phyloP scores from a whole-genome alignment of 2,888 invertebrate species.

The Calameuta pallipes region DNA sequence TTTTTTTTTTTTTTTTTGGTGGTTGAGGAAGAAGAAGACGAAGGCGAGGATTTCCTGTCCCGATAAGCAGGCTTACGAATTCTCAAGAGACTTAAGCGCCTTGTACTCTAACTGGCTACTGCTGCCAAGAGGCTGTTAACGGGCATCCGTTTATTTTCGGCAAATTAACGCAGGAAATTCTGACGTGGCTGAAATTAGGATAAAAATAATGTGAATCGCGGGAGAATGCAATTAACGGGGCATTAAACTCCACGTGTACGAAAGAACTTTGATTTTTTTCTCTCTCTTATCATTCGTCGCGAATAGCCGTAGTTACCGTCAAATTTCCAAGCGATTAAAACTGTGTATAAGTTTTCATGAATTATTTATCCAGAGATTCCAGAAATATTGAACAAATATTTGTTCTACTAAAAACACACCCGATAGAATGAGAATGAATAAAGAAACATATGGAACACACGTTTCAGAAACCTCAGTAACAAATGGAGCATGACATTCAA shows the following conservation, averaged over 20 bases:
- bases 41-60: constrained; percentile 1
- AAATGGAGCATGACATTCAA: neutral
- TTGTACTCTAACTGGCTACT: constrained; percentile 9
- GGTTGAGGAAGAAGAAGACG: constrained; percentile 6
- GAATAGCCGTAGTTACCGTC: neutral
- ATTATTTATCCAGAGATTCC: neutral
- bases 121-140: constrained; percentile 29
- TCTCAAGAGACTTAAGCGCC: constrained; percentile 10
- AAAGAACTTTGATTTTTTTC: neutral
- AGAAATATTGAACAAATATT: neutral
- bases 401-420: neutral
- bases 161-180: constrained; percentile 42
- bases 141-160: constrained; percentile 46
- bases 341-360: neutral
- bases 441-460: neutral
- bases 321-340: neutral
- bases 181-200: constrained; percentile 35
- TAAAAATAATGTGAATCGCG: constrained; percentile 48
- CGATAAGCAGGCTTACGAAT: constrained; percentile 13
- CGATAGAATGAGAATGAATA: neutral
- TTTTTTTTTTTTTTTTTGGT: neutral
- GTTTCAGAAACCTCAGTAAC: neutral
- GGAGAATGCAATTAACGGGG: constrained; percentile 33
- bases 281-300: neutral
- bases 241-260: constrained; percentile 21